These are phyloP conservation scores for Chloroceryle inda DNA, from an alignment of 2,797 vertebrate species.

Conservation along the genomic window DNA sequence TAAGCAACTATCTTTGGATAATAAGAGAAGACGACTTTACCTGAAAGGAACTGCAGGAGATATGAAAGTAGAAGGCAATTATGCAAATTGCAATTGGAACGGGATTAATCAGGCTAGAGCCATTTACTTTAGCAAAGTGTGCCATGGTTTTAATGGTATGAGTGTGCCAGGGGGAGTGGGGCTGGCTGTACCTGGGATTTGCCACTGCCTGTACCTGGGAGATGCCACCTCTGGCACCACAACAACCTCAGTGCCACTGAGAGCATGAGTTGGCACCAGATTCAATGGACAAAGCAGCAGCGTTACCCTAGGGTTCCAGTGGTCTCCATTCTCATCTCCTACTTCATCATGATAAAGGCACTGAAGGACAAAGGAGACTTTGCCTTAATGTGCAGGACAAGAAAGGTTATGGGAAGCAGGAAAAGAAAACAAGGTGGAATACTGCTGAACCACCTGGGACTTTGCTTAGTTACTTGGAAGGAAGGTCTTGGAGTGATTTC, in stretches of 20 bases:
- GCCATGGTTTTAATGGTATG: slow-evolving; percentile 19
- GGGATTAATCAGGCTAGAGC: slow-evolving; percentile 56
- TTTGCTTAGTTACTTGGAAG: neutral
- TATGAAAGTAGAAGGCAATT: slow-evolving; percentile 67
- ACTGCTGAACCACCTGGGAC: neutral
- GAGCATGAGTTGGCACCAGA: neutral
- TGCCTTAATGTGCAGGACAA: neutral
- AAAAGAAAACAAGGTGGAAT: neutral
- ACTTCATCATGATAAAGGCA: neutral
- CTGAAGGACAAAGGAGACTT: neutral
- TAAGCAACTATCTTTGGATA: slow-evolving; percentile 25
- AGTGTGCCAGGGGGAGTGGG: slow-evolving; percentile 33
- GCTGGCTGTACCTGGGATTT: neutral
- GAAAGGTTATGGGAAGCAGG: neutral
- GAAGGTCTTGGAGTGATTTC: neutral
- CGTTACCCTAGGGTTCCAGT: neutral
- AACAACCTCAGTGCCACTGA: neutral
- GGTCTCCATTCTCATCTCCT: neutral
- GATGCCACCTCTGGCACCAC: neutral
- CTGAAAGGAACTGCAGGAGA: slow-evolving; percentile 63
- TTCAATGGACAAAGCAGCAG: neutral
- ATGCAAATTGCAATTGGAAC: slow-evolving; percentile 66
- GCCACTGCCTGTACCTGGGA: slow-evolving; percentile 23
- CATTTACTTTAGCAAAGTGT: slow-evolving; percentile 15
- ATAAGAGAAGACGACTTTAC: slow-evolving; percentile 49